Evolutionary conservation across 2,113 vertebrate species (phyloP), one percentile per base, ranked within the genome.

Genomic region (Tiliqua scincoides): DNA sequence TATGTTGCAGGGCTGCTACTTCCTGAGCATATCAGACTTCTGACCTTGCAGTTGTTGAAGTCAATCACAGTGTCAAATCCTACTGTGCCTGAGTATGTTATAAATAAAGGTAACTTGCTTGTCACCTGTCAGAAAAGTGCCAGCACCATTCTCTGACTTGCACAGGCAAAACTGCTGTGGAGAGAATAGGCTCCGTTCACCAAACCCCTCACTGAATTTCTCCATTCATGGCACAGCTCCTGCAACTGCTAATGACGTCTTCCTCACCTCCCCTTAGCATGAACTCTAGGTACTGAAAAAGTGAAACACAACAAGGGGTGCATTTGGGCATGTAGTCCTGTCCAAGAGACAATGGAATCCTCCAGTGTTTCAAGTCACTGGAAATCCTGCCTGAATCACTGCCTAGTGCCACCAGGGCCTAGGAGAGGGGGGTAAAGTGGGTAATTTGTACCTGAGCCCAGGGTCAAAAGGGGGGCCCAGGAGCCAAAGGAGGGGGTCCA

Each of bases 71-170:
- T 4, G 43, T 91, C 85, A 85, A 0, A 2, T 93, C 82, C 88
- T 88, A 79, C 86, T 92, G 92, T 52, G 78, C 61, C 65, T 57
- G 23, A 85, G 86, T 77, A 12, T 89, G 89, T 93, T 94, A 94
- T 93, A 96, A 95, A 96, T 95, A 96, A 94, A 95, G 92, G 89
- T 81, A 87, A 89, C 93, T 95, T 92, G 81, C 88, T 95, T 79
- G 88, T 92, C 91, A 82, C 72, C 92, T 93, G 88, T 92, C 93
- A 92, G 80, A 85, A 74, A 88, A 67, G 71, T 87, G 73, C 83
- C 48, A 75, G 81, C 25, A 35, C 43, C 54, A 59, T 1, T 32
- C 30, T 79, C 85, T 77, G 65, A 74, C 72, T 87, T 79, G 72
- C 83, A n/a, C 20, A 63, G 23, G 71, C 83, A 88, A 70, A 57